Base-by-base conservation (phyloP, 2,888 invertebrate species). In the Lasioglossum marginatum region DNA sequence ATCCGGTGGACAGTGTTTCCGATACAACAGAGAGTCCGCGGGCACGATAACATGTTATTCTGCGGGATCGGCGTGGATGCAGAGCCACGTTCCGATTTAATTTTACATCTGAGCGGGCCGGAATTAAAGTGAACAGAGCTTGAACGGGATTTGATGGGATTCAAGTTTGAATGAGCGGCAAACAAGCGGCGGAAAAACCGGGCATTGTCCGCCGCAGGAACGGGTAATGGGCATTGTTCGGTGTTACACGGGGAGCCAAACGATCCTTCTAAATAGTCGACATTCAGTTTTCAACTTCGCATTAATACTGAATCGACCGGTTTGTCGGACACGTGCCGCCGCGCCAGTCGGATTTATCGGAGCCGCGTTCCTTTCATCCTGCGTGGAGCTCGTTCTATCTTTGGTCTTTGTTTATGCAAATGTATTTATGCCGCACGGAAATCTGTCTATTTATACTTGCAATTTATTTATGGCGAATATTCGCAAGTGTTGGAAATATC, bases 141-240 rank as follows among this genome's bases (percentile, higher is more conserved):
- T n/a, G n/a, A 57, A 77, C 77, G 27, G 78, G 82, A 73, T 78
- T 77, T 48, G 72, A 72, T 77, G 73, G 66, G 81, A 76, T 83
- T 73, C 77, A 40, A 48, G 77, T 77, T 74, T 74, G 82, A 77
- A 73, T 60, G 70, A 60, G 73, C 70, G 77, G 71, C 77, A 83
- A 83, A 84, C 73, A 77, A 84, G 68, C 77, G 19, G 60, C 63
- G 77, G 72, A 82, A 82, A 83, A 82, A 73, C 72, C 60, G 57
- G 66, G 66, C 77, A 82, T 83, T 77, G 81, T 77, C 45, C 77
- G 63, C 48, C 31, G 81, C 82, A 71, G 52, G 52, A 66, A 81
- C 76, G 83, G 82, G 48, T 74, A 83, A 74, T 74, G 77, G 81
- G 57, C 77, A 52, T 74, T 77, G 82, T 82, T 74, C 48, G 31